Base-by-base conservation (phyloP, 2,888 invertebrate genomes). In the Elysia crispata region DNA sequence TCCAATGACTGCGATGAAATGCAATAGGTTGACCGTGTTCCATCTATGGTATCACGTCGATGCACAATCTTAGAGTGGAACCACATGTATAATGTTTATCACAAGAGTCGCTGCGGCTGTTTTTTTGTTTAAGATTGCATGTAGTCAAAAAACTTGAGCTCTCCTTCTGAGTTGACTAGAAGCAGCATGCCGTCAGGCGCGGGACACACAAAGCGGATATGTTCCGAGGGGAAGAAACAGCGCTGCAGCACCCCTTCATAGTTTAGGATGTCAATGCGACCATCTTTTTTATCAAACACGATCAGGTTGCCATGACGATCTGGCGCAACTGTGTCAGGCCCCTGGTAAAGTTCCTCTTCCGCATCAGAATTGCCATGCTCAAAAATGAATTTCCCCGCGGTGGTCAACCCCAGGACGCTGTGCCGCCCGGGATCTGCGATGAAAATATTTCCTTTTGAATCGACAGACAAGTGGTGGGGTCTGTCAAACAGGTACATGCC, bases 391-490 rank as follows among this genome's bases (percentile, higher is more conserved):
- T 87, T 85, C 8, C 88, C 88, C 0, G 83, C 77, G 25, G 82
- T 75, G 73, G 86, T 85, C 73, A 88, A 86, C 8, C 87, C 88
- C 15, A 85, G 83, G 25, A 88, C 87, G 64, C 85, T 85, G 77
- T 89, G 88, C 23, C 86, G 86, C 15, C 87, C 88, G 6, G 88
- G 83, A 64, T 89, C 89, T 0, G 87, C 85, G 20, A 89, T 86
- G 70, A 86, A 88, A 80, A 88, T 83, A 76, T 85, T 87, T 11
- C 86, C 84, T 1, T 83, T 76, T 31, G 80, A 77, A 75, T 88
- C 87, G 6, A 85, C 84, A 13, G 85, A 84, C 18, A 89, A 82
- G 77, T 84, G 84, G 64, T 87, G 86, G 0, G 89, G 89, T 76
- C 88, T 86, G 72, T 89, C 88, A 66, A 89, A 79, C 31, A 89